Base-by-base conservation (phyloP, 92 coral and sea anemone species). In the Galaxea fascicularis region DNA sequence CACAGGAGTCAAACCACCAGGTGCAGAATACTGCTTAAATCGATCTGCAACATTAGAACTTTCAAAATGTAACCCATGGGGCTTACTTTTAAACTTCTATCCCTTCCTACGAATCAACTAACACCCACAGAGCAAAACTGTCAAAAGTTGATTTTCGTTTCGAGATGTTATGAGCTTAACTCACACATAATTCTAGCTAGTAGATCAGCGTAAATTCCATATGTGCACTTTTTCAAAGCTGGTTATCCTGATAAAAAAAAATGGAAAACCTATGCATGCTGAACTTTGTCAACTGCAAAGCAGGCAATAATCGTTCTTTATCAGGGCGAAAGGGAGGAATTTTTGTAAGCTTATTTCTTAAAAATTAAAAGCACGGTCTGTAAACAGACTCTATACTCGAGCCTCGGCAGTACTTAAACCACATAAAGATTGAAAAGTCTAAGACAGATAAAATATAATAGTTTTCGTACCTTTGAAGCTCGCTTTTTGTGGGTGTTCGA, bases 401-500 rank as follows among this genome's bases (percentile, higher is more conserved):
- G 62, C 59, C 35, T 25, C 54, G 39, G 77, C 10, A 10, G 56
- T 27, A 44, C 71, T 82, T 22, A 72, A 70, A 67, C 53, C 54
- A 82, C 69, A 70, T 70, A 56, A 30, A 11, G 25, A 60, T 21
- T 60, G 12, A 54, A 56, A 54, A 18, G n/a, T n/a, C n/a, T n/a
- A n/a, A n/a, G 39, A 21, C 20, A 70, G 44, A 70, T 17, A 70
- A 41, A 82, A 58, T 26, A 18, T 31, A 17, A 10, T 15, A 4
- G 10, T 54, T 54, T 70, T 39, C 21, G 74, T 54, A 82, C 86
- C 86, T 82, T 82, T 56, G 56, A 28, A 58, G 56, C 20, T 25
- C 74, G 78, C 78, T 82, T 82, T 82, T 82, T 70, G 44, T 46
- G 49, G 21, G 35, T 28, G 22, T 67, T n/a, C n/a, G n/a, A n/a